Evolutionary conservation across 1,140 invertebrate species (phyloP), one percentile per base, ranked within the genome.

Genomic region (Calliopsis andreniformis): DNA sequence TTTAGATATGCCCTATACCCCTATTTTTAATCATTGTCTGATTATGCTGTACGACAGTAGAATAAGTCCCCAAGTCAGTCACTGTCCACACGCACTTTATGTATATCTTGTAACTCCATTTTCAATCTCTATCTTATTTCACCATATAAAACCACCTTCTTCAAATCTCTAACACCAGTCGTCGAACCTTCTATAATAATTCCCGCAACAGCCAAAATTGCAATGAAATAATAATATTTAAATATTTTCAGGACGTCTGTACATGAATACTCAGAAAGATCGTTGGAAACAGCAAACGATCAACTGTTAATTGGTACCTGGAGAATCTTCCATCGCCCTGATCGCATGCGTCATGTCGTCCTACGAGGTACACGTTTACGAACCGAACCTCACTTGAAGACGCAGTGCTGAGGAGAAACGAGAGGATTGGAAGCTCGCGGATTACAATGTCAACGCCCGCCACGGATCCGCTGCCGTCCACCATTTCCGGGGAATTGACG

Each of bases 361-460:
- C 30, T 66, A 61, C 71, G 67, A 72, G 51, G 47, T 42, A 7
- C 39, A 39, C 53, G 61, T 64, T 42, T 73, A 73, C 58, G 76
- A 79, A 55, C 28, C 25, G 20, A 77, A 81, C 35, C 63, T 77
- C 42, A 85, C 47, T 62, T 78, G 70, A 75, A 71, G 47, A 53
- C 62, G 58, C 49, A 63, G 51, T 25, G 63, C 16, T 16, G 69
- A 35, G 42, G 51, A 45, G 49, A 71, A 58, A 76, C 67, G 45
- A 10, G 18, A 12, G 63, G 49, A 32, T 39, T 32, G 42, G 63
- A 28, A 61, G 59, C 53, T 43, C 23, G 47, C n/a, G 42, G 71
- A 64, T 69, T 78, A 89, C 80, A 80, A 90, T 90, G 89, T 89
- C 89, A 81, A 79, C 85, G 62, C 61, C 85, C 82, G 80, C 77